Conservation (phyloP, 2,113 vertebrate genomes). For the Capreolus pygargus region DNA sequence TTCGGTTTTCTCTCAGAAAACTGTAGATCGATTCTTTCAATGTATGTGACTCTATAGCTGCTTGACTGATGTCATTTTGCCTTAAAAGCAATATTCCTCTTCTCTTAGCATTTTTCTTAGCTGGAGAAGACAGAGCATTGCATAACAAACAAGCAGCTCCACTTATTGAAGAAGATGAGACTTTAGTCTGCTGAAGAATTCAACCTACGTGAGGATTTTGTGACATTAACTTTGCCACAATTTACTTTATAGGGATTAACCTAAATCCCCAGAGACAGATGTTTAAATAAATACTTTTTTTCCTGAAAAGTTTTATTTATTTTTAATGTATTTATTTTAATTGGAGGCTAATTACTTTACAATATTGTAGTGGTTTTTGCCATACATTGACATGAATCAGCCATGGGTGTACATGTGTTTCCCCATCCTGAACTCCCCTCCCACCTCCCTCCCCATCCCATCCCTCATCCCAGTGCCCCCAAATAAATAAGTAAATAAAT, state of each 20-base stretch:
- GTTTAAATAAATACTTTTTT: conserved; percentile 15
- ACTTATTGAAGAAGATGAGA: background rate
- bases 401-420: background rate
- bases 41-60: background rate
- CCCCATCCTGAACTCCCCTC: background rate
- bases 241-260: conserved; percentile 33
- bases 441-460: background rate
- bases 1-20: background rate
- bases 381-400: background rate
- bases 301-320: background rate
- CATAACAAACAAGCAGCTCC: background rate
- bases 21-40: background rate
- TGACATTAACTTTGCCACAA: background rate
- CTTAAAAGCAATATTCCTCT: background rate
- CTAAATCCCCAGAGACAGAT: background rate
- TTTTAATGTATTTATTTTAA: background rate
- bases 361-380: background rate
- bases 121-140: background rate
- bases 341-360: background rate
- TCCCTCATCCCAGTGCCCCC: background rate
- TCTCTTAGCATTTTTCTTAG: background rate
- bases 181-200: background rate
- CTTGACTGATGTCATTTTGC: background rate
- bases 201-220: background rate
- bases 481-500: conserved; percentile 39